phyloP scores from a whole-genome alignment of 2,888 invertebrate genomes.

The Hanleya hanleyi region DNA sequence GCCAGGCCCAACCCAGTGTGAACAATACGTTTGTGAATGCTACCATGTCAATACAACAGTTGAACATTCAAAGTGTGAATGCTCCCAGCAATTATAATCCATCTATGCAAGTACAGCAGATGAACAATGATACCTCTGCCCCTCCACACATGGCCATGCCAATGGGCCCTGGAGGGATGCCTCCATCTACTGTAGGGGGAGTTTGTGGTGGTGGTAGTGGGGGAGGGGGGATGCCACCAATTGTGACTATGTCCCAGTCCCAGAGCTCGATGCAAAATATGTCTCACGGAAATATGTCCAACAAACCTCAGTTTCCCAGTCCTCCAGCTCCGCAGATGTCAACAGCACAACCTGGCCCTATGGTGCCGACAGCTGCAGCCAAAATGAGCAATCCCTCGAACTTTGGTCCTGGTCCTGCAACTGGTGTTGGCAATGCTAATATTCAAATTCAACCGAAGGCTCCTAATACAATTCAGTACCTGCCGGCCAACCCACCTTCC shows the following conservation, averaged over 20 bases:
- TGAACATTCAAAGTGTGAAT: conserved; percentile 75
- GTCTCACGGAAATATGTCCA: neutral
- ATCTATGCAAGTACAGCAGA: conserved; percentile 66
- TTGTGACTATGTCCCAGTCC: conserved; percentile 38
- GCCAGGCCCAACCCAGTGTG: conserved; percentile 67
- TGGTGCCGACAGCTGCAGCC: conserved; percentile 34
- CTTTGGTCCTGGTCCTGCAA: conserved; percentile 46
- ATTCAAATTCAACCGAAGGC: conserved; percentile 94
- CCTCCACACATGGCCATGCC: neutral
- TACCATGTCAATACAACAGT: conserved; percentile 75
- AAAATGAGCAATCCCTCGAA: conserved; percentile 41
- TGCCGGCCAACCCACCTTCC: conserved; percentile 93
- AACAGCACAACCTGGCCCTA: conserved; percentile 26
- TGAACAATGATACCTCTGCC: conserved; percentile 51
- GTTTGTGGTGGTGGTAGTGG: neutral
- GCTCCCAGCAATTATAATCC: conserved; percentile 51
- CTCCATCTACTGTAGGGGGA: neutral
- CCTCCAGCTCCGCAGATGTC: conserved; percentile 11
- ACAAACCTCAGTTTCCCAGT: conserved; percentile 12
- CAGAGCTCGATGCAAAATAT: conserved; percentile 39
- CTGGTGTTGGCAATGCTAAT: conserved; percentile 82
- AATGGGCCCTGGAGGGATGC: neutral
- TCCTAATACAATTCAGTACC: conserved; percentile 98
- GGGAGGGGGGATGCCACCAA: conserved; percentile 5
- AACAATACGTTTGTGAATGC: conserved; percentile 76